Evolutionary conservation across 2,113 vertebrate species (phyloP).

Genomic region (Capra hircus): DNA sequence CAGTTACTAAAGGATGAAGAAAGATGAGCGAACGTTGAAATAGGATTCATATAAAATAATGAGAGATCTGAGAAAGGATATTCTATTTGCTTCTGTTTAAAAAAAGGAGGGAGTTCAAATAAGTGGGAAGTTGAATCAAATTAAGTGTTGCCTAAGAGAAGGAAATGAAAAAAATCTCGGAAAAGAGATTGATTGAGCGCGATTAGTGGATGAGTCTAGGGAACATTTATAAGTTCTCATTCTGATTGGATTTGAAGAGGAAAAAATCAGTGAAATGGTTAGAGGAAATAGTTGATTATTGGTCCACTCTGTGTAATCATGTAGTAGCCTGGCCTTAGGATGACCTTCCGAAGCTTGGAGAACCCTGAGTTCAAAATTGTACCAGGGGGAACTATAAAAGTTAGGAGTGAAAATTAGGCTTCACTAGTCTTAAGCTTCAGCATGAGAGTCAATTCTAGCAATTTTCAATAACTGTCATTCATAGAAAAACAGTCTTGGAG

Average conservation of each 20-base stretch:
- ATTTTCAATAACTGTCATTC: neutral
- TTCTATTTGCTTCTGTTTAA: neutral
- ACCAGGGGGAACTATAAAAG: neutral
- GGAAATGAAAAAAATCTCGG: neutral
- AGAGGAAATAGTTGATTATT: slow-evolving; percentile 9
- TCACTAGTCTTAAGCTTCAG: neutral
- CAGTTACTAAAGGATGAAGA: neutral
- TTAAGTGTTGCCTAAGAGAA: neutral
- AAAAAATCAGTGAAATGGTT: neutral
- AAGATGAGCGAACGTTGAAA: neutral
- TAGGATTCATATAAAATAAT: neutral
- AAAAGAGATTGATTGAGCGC: neutral
- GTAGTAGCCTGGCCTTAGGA: neutral
- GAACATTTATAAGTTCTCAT: neutral
- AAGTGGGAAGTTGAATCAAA: neutral
- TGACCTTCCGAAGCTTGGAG: neutral
- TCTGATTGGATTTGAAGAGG: neutral
- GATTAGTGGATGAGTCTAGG: neutral
- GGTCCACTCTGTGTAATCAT: neutral
- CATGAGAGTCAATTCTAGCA: neutral
- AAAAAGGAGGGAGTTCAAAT: neutral
- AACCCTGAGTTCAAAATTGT: neutral
- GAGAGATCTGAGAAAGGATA: neutral
- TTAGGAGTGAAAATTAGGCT: slow-evolving; percentile 15
- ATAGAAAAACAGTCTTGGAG: neutral